Base-by-base conservation (phyloP, 2,888 invertebrate genomes). In the Tromatobia lineatoria region DNA sequence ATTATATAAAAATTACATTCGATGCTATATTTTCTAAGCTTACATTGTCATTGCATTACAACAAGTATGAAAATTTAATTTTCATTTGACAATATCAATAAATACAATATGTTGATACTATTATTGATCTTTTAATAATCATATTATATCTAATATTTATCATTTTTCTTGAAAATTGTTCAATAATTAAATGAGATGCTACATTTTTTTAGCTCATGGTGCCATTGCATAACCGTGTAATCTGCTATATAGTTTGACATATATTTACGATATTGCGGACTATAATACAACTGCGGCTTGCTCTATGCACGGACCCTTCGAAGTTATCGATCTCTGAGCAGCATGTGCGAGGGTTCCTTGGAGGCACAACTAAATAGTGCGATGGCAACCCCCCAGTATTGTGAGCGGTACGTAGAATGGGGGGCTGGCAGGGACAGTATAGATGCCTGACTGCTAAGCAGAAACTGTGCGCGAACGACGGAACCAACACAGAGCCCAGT, bases 291-390 rank as follows among this genome's bases (percentile, higher is more conserved):
- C 15, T 75, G 52, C 42, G 52, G 61, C 42, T 81, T 54, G 61
- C 38, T 69, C 54, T 20, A 20, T 64, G 61, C 57, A 81, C 69
- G 79, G 83, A 82, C 86, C 87, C 86, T 85, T 85, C 78, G 82
- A 70, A 80, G 78, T 86, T 88, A 88, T 88, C 88, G 88, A 88
- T 88, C 86, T 73, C 75, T 42, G n/a, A 45, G 79, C 29, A 52
- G 66, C 80, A 80, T 80, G 84, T 84, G 80, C 83, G 80, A 71
- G 83, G 75, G 80, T 74, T 74, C 61, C 73, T 47, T 20, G 73
- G 18, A 47, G 61, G 45, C 45, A 47, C 45, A 34, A 47, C 73
- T 74, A 74, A 74, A 74, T 74, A 74, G 73, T 59, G 61, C 73
- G 73, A 74, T 74, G 73, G 73, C 73, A 71, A 64, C 71, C 71